Conservation (phyloP, 2,797 vertebrate genomes). For the Enteromius radiatus region DNA sequence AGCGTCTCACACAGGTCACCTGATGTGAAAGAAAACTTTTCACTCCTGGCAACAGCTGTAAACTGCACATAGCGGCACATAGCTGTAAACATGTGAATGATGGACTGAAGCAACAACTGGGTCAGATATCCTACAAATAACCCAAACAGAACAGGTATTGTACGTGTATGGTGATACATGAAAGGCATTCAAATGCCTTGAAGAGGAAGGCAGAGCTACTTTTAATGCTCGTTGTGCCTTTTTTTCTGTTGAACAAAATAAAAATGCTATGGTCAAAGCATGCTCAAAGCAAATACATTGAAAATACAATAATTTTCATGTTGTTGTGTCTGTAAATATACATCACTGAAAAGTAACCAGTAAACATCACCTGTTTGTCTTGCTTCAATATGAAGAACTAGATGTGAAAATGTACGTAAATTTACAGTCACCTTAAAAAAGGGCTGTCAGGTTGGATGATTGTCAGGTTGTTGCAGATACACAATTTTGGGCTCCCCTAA, state of each 20-base stretch:
- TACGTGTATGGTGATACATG: neutral
- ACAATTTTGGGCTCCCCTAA: neutral
- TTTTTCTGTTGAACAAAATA: neutral
- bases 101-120: slow-evolving; percentile 21
- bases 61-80: neutral
- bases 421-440: neutral
- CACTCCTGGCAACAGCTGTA: neutral
- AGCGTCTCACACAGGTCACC: slow-evolving; percentile 1
- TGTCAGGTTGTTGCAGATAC: neutral
- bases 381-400: neutral
- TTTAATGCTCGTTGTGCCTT: neutral
- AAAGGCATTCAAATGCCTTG: neutral
- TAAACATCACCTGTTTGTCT: neutral
- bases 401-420: neutral
- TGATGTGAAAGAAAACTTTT: neutral
- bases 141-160: neutral
- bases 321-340: neutral
- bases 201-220: neutral
- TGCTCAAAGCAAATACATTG: neutral
- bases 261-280: neutral
- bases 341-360: neutral
- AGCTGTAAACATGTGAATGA: slow-evolving; percentile 77
- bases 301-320: neutral
- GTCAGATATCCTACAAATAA: slow-evolving; percentile 19
- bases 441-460: neutral